Conservation (phyloP, 2,888 invertebrate genomes). For the Eupithecia pulchellata region DNA sequence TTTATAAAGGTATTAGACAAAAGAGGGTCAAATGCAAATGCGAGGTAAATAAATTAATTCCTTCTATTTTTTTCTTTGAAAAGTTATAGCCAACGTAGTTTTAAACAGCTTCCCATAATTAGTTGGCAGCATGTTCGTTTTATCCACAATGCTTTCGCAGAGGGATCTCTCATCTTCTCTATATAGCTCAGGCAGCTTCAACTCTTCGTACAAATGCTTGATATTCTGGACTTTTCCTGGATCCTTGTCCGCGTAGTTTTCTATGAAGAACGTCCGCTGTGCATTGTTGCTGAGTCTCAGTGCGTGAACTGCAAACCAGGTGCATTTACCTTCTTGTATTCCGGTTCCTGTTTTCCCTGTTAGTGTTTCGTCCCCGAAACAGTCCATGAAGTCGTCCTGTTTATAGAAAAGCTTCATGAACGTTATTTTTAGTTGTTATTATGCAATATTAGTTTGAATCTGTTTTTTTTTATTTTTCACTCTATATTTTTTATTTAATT, state of each 20-base stretch:
- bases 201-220: conserved; percentile 5
- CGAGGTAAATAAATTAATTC: not conserved
- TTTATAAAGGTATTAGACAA: too few relatives aligned
- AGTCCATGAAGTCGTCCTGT: conserved; percentile 93
- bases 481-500: too few relatives aligned
- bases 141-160: not conserved
- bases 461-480: too few relatives aligned
- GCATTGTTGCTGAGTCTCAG: not conserved
- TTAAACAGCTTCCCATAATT: not conserved
- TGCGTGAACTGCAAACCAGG: not conserved
- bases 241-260: not conserved
- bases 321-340: conserved; percentile 9
- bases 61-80: not conserved
- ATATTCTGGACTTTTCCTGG: not conserved
- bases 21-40: not conserved
- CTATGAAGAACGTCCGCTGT: conserved; percentile 3
- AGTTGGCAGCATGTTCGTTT: not conserved
- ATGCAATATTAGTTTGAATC: too few relatives aligned
- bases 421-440: too few relatives aligned
- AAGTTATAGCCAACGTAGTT: not conserved
- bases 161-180: not conserved
- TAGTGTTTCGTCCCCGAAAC: conserved; percentile 77
- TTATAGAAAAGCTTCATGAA: not conserved
- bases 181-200: not conserved
- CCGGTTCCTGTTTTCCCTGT: not conserved